Evolutionary conservation across 2,888 invertebrate species (phyloP), one percentile per base, ranked within the genome.

Genomic region (Anorthoa munda): DNA sequence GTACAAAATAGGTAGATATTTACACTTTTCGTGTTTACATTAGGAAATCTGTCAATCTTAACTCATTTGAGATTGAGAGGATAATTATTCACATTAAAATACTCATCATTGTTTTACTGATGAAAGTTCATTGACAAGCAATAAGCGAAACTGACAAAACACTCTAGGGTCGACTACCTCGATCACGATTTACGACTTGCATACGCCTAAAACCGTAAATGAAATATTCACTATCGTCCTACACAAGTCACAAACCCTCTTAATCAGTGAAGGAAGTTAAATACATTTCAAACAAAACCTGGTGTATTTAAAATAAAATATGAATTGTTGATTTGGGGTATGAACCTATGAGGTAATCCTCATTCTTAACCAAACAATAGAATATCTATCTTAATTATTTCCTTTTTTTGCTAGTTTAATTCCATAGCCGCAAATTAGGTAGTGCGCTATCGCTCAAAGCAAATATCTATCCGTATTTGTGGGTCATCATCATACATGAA

Each of bases 301-400:
- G 13, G 15, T 39, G 31, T 23, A 39, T 39, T 17, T 61, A 55
- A n/a, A 45, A 53, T 4, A 31, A 58, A 56, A 26, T 13, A 75
- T 64, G 5, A 23, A 58, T 66, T 26, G 21, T 74, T 50, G 56
- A 65, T 65, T 26, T 17, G 21, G 75, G n/a, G 18, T 21, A 75
- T 18, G 13, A 60, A 46, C 45, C 13, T 51, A 53, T 60, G 68
- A 77, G 68, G 69, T 45, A 68, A 75, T 75, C 26, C 21, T 60
- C 21, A 45, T 60, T 60, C 60, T 7, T 39, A 77, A 45, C 26
- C 39, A 77, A 75, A 69, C 69, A 75, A 75, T 55, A 18, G 60
- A 61, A 48, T 50, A 69, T 50, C 48, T 50, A 69, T 50, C 48
- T 18, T 53, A 31, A 21, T 53, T 21, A 58, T 56, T 56, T 55